These are phyloP conservation scores for Drosophila equinoxialis DNA, from an alignment of 1,140 invertebrate species.

Conservation along the genomic window DNA sequence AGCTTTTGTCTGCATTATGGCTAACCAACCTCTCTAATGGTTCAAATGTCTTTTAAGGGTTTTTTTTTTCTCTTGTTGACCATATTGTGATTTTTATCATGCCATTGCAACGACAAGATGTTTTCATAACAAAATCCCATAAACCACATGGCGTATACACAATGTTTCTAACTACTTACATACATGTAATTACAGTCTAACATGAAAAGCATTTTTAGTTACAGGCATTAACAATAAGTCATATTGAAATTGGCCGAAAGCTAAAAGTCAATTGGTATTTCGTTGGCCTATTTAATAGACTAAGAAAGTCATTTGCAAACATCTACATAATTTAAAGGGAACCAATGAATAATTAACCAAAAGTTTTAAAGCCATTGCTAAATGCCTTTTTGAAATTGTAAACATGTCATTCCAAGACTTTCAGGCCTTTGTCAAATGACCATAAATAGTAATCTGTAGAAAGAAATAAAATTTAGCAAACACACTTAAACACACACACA, in stretches of 20 bases:
- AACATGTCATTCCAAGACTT: not conserved
- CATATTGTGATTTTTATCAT: conserved; percentile 13
- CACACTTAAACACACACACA: conserved; percentile 3
- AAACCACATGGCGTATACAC: conserved; percentile 1
- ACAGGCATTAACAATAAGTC: too few relatives aligned
- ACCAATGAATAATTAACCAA: too few relatives aligned
- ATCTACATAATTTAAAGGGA: too few relatives aligned
- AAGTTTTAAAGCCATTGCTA: too few relatives aligned
- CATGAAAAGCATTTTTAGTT: too few relatives aligned
- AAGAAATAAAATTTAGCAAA: conserved; percentile 5
- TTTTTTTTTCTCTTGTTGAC: not conserved
- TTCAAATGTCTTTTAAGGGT: conserved; percentile 5
- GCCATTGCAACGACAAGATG: not conserved
- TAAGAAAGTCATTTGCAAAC: too few relatives aligned
- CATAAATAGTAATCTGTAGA: conserved; percentile 1
- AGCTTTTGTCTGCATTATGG: not conserved
- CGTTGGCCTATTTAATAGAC: too few relatives aligned
- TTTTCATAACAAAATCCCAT: not conserved
- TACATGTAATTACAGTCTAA: too few relatives aligned
- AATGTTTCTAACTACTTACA: not conserved
- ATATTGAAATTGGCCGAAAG: too few relatives aligned
- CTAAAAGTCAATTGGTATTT: too few relatives aligned
- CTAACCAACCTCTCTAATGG: not conserved
- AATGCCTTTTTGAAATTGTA: not conserved
- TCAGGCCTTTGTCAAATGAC: conserved; percentile 1